phyloP scores from a whole-genome alignment of 1,140 invertebrate genomes.

The Teleogryllus occipitalis region DNA sequence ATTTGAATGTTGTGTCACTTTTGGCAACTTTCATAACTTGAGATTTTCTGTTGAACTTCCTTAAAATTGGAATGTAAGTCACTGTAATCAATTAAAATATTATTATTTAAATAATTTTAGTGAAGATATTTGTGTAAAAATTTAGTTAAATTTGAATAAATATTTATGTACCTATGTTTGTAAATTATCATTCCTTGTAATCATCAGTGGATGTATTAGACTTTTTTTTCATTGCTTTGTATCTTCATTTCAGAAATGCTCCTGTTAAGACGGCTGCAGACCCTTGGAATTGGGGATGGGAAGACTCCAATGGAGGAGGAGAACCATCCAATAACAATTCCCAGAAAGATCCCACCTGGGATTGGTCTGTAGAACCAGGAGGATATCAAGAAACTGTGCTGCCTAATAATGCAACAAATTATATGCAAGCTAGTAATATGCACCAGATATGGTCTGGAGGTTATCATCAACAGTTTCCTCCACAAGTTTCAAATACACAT shows the following conservation, averaged over 20 bases:
- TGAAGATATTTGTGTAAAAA: too few species aligned
- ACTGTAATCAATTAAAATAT: too few species aligned
- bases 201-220: neutral
- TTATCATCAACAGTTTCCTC: neutral
- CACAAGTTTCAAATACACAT: neutral
- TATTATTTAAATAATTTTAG: too few species aligned
- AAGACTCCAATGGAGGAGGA: constrained; percentile 14
- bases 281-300: constrained; percentile 26
- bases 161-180: neutral
- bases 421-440: neutral
- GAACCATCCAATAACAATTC: constrained; percentile 11
- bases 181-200: neutral
- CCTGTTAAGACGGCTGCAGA: constrained; percentile 10
- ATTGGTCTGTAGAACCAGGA: constrained; percentile 16
- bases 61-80: too few species aligned
- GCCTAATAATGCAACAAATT: constrained; percentile 13
- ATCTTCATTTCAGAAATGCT: neutral
- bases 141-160: too few species aligned
- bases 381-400: constrained; percentile 7
- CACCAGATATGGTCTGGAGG: neutral
- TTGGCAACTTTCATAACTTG: too few species aligned
- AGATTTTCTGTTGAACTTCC: too few species aligned
- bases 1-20: too few species aligned
- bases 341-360: constrained; percentile 22
- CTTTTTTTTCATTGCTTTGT: neutral